phyloP scores from a whole-genome alignment of 2,888 invertebrate genomes.

The Chrysopilus asiliformis region DNA sequence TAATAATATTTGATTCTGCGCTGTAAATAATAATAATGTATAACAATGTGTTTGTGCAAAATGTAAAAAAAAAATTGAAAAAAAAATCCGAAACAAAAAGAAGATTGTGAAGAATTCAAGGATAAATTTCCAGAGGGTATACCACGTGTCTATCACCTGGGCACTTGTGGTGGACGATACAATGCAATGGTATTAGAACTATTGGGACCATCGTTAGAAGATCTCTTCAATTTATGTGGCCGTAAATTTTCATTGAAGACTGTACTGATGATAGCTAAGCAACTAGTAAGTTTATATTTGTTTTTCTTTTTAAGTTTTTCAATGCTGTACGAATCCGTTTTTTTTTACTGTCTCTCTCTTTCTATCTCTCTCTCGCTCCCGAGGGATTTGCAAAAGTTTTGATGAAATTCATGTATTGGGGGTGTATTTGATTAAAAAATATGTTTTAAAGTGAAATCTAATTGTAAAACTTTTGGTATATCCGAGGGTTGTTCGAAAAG shows the following conservation, averaged over 20 bases:
- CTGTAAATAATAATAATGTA: too few relatives aligned
- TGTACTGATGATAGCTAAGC: constrained; percentile 57
- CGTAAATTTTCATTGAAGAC: constrained; percentile 58
- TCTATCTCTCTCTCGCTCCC: too few relatives aligned
- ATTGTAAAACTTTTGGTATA: too few relatives aligned
- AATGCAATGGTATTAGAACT: constrained; percentile 63
- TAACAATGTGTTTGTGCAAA: too few relatives aligned
- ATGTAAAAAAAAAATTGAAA: too few relatives aligned
- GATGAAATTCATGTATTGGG: too few relatives aligned
- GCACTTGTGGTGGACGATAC: constrained; percentile 55
- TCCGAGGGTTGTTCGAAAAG: too few relatives aligned
- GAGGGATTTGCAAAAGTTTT: too few relatives aligned
- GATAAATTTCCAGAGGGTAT: constrained; percentile 42
- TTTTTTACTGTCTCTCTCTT: background rate
- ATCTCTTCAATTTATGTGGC: constrained; percentile 58
- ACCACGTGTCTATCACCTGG: constrained; percentile 60
- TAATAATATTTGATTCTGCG: too few relatives aligned
- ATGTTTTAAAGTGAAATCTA: too few relatives aligned
- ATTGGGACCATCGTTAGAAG: constrained; percentile 58
- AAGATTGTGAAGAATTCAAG: background rate
- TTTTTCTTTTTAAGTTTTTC: constrained; percentile 1
- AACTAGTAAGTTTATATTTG: constrained; percentile 32
- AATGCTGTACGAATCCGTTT: background rate
- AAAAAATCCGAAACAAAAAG: background rate
- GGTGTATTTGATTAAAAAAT: too few relatives aligned